Evolutionary conservation across 2,888 invertebrate genomes (phyloP).

Genomic region (Yponomeuta evonymella): DNA sequence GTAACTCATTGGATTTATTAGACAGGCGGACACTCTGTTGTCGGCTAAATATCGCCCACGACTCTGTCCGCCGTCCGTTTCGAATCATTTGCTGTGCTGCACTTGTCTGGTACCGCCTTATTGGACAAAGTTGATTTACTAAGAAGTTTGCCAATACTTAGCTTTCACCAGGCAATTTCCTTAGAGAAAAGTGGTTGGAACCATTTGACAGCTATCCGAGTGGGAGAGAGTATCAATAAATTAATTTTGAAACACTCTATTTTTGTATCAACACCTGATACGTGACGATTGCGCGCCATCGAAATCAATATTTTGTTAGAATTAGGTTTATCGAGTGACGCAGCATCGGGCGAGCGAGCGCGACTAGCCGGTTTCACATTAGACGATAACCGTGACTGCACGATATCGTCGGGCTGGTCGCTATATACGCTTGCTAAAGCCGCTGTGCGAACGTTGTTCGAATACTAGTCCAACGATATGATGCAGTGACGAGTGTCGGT

Average conservation of each 20-base stretch:
- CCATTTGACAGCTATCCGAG: not conserved
- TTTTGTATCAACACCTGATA: not conserved
- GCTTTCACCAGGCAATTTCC: not conserved
- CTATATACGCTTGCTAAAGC: too few relatives aligned
- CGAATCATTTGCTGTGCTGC: not conserved
- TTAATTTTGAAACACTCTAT: too few relatives aligned
- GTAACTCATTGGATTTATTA: constrained; percentile 1
- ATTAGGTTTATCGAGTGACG: not conserved
- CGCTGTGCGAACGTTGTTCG: too few relatives aligned
- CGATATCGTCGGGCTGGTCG: too few relatives aligned
- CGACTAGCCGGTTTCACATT: not conserved
- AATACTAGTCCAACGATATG: too few relatives aligned
- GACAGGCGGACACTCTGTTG: not conserved
- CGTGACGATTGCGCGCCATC: not conserved
- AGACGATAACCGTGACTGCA: too few relatives aligned
- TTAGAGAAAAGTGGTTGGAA: not conserved
- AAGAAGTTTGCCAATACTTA: not conserved
- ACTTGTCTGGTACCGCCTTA: not conserved
- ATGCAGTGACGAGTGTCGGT: too few relatives aligned
- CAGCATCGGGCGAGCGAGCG: not conserved
- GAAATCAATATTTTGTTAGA: not conserved
- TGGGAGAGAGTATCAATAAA: too few relatives aligned
- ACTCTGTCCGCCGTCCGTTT: not conserved
- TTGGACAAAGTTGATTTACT: not conserved
- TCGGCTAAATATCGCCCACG: not conserved